Base-by-base conservation (phyloP, 2,888 invertebrate genomes). In the Scaptomyza parva region DNA sequence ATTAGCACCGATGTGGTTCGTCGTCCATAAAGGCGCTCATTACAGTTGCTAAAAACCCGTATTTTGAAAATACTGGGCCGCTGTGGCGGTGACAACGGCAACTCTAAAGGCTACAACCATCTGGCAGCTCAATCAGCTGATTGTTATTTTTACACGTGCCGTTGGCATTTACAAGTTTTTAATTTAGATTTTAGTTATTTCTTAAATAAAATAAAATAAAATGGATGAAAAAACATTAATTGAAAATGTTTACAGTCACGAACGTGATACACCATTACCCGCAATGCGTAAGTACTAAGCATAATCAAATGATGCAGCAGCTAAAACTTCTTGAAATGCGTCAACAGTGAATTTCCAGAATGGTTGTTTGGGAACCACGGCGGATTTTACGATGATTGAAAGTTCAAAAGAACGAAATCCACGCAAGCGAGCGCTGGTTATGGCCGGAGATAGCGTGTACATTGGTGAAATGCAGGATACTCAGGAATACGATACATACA, bases 341-440 rank as follows among this genome's bases (percentile, higher is more conserved):
- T 11, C n/a, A 30, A 2, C 48, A 91, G 91, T 91, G 7, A 82
- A 87, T 68, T 91, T 92, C 39, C 91, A 91, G 67, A 91, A 91
- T 64, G 91, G 91, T 3, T 61, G 71, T 8, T 57, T 91, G 0
- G 68, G 71, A 0, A 69, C 73, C 14, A 60, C 45, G 0, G 85
- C 77, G 0, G 59, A 83, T 2, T 91, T 81, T 20, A 73, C 74
- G 12, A 60, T 77, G 1, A 62, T 83, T 2, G 68, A 77, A 9
- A 53, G 39, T 33, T 55, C 59, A 8, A 44, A 64, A 18, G 26
- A 58, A 0, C 37, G 26, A 2, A 52, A 67, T n/a, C 14, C 47
- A 9, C 64, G 60, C 4, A 76, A 61, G 37, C 60, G 62, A 4
- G 89, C 89, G 1, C 30, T 91, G 7, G 63, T 91, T 3, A 66